These are phyloP conservation scores for Dicycla oo DNA, from an alignment of 2,888 invertebrate genomes.

Conservation along the genomic window DNA sequence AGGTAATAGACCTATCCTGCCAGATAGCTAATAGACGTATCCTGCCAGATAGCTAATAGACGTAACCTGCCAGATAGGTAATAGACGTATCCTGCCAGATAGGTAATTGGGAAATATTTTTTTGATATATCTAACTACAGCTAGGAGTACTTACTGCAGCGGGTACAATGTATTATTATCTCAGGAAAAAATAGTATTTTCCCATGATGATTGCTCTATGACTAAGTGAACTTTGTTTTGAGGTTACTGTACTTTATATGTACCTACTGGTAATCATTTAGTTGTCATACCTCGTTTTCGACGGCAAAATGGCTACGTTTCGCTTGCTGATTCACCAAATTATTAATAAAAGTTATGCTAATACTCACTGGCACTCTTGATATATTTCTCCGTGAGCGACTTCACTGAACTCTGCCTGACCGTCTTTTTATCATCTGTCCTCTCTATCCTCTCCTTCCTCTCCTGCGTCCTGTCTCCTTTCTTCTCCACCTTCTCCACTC, in stretches of 20 bases:
- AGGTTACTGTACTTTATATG: conserved; percentile 13
- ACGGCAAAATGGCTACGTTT: not conserved
- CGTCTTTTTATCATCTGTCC: conserved; percentile 83
- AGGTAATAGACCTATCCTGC: too few species aligned
- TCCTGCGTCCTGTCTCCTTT: conserved; percentile 70
- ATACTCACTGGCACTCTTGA: conserved; percentile 91
- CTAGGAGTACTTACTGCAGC: not conserved
- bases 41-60: too few species aligned
- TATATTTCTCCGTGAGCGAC: conserved; percentile 94
- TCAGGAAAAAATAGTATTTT: not conserved
- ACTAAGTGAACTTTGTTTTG: conserved; percentile 8
- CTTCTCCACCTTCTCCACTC: conserved; percentile 68
- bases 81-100: not conserved
- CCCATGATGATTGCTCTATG: conserved; percentile 7
- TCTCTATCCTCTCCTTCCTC: conserved; percentile 67
- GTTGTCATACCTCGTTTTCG: not conserved
- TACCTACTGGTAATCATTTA: not conserved
- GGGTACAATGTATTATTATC: not conserved
- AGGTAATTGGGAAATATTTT: not conserved
- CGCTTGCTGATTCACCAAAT: conserved; percentile 5
- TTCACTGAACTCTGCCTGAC: conserved; percentile 94
- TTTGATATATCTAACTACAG: not conserved
- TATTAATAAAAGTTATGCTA: conserved; percentile 7
- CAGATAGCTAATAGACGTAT: too few species aligned
- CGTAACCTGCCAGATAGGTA: too few species aligned